Conservation (phyloP, 2,113 vertebrate genomes). For the Equus przewalskii region DNA sequence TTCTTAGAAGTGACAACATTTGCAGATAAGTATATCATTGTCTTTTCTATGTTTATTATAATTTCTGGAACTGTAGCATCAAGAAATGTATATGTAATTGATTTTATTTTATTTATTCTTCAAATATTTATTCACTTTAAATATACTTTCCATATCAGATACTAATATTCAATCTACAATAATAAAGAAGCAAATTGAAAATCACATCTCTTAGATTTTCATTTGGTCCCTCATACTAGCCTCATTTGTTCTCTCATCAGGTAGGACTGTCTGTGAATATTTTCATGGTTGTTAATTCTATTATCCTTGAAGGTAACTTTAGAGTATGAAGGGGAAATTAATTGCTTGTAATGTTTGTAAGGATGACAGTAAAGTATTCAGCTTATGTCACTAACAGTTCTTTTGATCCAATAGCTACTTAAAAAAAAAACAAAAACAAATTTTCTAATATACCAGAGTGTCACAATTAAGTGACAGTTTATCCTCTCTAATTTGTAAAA, state of each 20-base stretch:
- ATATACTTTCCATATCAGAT: background rate
- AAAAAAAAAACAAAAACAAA: background rate
- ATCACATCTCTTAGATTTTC: background rate
- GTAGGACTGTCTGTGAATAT: background rate
- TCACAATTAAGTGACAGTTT: background rate
- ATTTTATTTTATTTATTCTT: background rate
- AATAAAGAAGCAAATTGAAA: slow-evolving; percentile 7
- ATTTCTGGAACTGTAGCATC: background rate
- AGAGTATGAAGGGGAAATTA: slow-evolving; percentile 28
- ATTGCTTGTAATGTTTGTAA: slow-evolving; percentile 25
- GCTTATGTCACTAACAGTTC: background rate
- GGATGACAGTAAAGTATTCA: background rate
- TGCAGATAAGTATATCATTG: background rate
- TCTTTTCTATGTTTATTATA: background rate
- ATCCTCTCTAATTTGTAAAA: slow-evolving; percentile 28
- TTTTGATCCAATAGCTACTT: slow-evolving; percentile 31
- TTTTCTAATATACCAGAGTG: background rate
- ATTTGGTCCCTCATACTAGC: background rate
- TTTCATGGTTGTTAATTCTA: slow-evolving; percentile 51
- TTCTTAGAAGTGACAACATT: background rate
- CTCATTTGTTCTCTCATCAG: slow-evolving; percentile 8
- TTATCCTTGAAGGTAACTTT: slow-evolving; percentile 49
- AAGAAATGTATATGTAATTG: background rate
- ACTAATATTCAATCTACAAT: background rate
- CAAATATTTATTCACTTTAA: background rate